Evolutionary conservation across 2,113 vertebrate species (phyloP).

Genomic region (Podiceps cristatus): DNA sequence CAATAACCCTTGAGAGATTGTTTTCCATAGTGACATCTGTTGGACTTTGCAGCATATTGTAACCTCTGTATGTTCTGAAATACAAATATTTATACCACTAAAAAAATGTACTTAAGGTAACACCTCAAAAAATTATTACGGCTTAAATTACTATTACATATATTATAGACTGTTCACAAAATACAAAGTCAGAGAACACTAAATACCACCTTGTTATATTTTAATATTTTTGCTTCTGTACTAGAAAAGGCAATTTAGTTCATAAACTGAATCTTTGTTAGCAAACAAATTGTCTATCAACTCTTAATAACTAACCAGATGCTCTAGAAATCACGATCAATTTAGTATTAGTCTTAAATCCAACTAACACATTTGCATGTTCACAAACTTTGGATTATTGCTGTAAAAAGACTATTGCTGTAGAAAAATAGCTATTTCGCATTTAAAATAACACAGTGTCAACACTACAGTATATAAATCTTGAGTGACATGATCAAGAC

Average conservation of each 20-base stretch:
- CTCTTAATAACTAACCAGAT: background rate
- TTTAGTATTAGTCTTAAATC: background rate
- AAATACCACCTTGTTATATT: background rate
- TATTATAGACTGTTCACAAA: background rate
- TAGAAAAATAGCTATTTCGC: background rate
- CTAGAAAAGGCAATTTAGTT: background rate
- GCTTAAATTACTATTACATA: background rate
- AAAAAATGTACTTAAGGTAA: background rate
- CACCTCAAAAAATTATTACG: background rate
- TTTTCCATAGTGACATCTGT: conserved; percentile 93
- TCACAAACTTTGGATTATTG: background rate
- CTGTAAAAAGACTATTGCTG: background rate
- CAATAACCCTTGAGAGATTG: conserved; percentile 92
- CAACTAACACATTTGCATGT: background rate
- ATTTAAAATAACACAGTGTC: background rate
- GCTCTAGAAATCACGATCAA: background rate
- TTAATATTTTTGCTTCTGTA: background rate
- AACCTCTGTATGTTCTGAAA: conserved; percentile 92
- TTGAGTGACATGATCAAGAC: background rate
- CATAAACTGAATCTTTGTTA: background rate
- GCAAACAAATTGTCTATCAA: background rate
- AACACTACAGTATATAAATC: background rate
- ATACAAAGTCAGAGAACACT: background rate
- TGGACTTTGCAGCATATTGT: conserved; percentile 83
- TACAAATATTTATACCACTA: background rate